Percentiles rank a stretch among this genome's conserved stretches.
These are phyloP conservation scores for Indri indri DNA, from an alignment of 2,113 vertebrate species.

Conservation along the genomic window DNA sequence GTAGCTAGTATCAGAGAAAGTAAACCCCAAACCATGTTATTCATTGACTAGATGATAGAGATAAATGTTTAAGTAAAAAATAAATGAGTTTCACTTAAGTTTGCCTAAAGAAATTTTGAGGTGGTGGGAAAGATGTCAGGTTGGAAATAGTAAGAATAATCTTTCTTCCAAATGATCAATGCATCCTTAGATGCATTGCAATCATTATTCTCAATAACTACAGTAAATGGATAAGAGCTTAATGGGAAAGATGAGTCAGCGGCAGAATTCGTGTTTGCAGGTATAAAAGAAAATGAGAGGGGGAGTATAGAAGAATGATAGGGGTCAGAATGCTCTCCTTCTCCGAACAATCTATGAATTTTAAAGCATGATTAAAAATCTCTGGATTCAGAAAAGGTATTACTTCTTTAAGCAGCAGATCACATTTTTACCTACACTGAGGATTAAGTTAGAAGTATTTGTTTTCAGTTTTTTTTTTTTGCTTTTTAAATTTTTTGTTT, in stretches of 20 bases:
- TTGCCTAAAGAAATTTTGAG: neutral
- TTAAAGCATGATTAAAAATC: neutral
- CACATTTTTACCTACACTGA: neutral
- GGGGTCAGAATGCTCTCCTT: neutral
- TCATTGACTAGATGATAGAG: neutral
- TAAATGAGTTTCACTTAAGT: neutral
- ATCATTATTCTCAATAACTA: neutral
- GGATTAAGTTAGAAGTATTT: neutral
- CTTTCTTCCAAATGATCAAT: neutral
- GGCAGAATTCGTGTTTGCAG: neutral
- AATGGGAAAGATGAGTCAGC: neutral
- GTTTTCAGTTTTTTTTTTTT: too few relatives aligned
- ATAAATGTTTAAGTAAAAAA: neutral
- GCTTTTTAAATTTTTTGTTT: neutral
- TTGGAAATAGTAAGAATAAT: neutral
- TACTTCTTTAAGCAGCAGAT: neutral
- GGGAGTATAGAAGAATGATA: neutral
- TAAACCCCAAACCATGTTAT: neutral
- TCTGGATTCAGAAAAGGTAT: neutral
- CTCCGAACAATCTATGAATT: neutral
- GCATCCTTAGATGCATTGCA: neutral
- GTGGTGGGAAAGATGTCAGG: neutral
- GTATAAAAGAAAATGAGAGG: neutral
- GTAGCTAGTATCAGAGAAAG: neutral
- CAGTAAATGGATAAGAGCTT: neutral